Percentiles rank a stretch among this genome's conserved stretches.
phyloP scores from a whole-genome alignment of 2,888 invertebrate genomes.

The Standfussiana lucernea region DNA sequence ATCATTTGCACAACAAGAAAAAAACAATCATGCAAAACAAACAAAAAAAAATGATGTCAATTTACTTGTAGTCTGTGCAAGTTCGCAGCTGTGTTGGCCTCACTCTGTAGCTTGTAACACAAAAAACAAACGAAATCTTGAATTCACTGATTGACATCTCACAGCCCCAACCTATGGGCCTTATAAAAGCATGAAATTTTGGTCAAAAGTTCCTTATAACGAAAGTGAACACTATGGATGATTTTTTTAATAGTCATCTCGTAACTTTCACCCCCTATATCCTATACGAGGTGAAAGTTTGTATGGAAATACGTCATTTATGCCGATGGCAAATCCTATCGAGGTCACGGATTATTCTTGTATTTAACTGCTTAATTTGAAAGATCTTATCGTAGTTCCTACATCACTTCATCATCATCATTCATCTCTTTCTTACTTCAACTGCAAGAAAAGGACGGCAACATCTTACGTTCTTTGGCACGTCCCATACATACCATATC shows the following conservation, averaged over 20 bases:
- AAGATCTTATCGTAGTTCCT: neutral
- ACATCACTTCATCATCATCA: too few relatives aligned
- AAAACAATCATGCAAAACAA: neutral
- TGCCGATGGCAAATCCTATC: neutral
- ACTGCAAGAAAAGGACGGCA: neutral
- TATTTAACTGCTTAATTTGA: neutral
- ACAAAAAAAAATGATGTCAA: neutral
- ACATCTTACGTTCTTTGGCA: neutral
- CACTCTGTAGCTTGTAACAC: neutral
- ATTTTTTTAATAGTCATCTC: too few relatives aligned
- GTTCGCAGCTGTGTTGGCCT: neutral
- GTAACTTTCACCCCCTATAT: too few relatives aligned
- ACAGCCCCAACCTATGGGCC: too few relatives aligned
- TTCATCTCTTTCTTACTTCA: conserved; percentile 1
- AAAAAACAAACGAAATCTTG: neutral
- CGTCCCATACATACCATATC: conserved; percentile 87
- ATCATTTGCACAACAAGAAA: conserved; percentile 2
- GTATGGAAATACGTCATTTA: neutral
- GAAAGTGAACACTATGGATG: too few relatives aligned
- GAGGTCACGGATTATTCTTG: neutral
- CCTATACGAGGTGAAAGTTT: neutral
- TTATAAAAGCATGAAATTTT: neutral
- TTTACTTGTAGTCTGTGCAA: neutral
- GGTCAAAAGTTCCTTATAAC: neutral
- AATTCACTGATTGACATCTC: neutral